Percentiles rank a stretch among this genome's conserved stretches.
Evolutionary conservation across 1,140 invertebrate species (phyloP).

Genomic region (Drosophila sulfurigaster): DNA sequence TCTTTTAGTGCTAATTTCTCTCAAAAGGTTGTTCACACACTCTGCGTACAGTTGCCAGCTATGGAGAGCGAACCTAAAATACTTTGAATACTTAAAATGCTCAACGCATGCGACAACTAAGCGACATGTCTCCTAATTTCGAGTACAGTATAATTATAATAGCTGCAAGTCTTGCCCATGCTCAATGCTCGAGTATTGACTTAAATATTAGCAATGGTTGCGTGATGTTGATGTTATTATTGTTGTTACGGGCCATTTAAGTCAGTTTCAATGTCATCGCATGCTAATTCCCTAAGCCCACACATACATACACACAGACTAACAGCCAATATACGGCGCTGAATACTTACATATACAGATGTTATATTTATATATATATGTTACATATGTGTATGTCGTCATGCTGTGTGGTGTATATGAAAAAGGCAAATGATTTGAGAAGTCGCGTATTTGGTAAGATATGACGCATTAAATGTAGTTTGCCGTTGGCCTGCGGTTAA

Average conservation of each 20-base stretch:
- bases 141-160: slow-evolving; percentile 52
- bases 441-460: slow-evolving; percentile 47
- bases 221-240: slow-evolving; percentile 44
- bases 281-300: slow-evolving; percentile 70
- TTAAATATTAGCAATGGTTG: slow-evolving; percentile 60
- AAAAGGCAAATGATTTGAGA: slow-evolving; percentile 34
- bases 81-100: slow-evolving; percentile 43
- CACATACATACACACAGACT: slow-evolving; percentile 38
- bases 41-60: neutral
- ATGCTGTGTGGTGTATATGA: slow-evolving; percentile 48
- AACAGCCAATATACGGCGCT: too few relatives aligned
- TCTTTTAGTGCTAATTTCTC: slow-evolving; percentile 44
- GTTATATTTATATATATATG: slow-evolving; percentile 10
- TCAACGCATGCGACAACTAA: slow-evolving; percentile 40
- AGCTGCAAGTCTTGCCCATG: slow-evolving; percentile 43
- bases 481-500: slow-evolving; percentile 45
- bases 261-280: slow-evolving; percentile 77
- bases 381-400: slow-evolving; percentile 63
- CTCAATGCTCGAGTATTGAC: slow-evolving; percentile 51
- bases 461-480: slow-evolving; percentile 51
- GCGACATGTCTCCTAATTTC: slow-evolving; percentile 41
- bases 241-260: slow-evolving; percentile 75
- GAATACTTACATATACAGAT: slow-evolving; percentile 28
- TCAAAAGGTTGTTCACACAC: slow-evolving; percentile 61
- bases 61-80: neutral